Evolutionary conservation across 2,888 invertebrate genomes (phyloP).

Genomic region (Gryllus longicercus): DNA sequence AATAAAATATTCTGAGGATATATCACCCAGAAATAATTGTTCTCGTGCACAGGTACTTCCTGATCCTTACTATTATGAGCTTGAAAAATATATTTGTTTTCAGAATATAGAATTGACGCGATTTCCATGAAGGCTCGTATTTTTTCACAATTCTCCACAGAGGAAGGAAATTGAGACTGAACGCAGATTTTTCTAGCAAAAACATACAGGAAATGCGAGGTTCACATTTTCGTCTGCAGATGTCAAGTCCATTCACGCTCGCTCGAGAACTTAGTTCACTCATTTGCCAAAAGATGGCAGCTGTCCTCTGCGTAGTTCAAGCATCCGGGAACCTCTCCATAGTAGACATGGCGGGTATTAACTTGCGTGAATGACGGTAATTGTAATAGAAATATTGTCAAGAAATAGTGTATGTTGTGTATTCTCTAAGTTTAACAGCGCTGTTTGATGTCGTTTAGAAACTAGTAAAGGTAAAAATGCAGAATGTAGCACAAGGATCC

Average conservation of each 20-base stretch:
- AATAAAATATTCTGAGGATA: too few relatives aligned
- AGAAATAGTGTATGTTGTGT: conserved; percentile 45
- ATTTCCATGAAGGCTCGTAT: too few relatives aligned
- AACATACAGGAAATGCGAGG: not conserved
- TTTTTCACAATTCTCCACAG: too few relatives aligned
- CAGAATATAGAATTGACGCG: too few relatives aligned
- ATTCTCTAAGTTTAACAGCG: conserved; percentile 43
- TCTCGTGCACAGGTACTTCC: too few relatives aligned
- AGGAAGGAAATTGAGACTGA: too few relatives aligned
- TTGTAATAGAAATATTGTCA: conserved; percentile 44
- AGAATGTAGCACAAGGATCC: conserved; percentile 80
- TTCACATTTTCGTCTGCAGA: conserved; percentile 17
- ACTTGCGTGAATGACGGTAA: conserved; percentile 51
- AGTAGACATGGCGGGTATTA: conserved; percentile 77
- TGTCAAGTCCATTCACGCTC: not conserved
- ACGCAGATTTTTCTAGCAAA: too few relatives aligned
- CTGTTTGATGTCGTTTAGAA: conserved; percentile 52
- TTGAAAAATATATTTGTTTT: too few relatives aligned
- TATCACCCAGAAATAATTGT: too few relatives aligned
- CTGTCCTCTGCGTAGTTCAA: conserved; percentile 43
- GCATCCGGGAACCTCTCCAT: conserved; percentile 65
- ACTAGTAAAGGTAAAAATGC: conserved; percentile 76
- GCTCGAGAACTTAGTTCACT: not conserved
- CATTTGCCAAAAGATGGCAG: conserved; percentile 29
- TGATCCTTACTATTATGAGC: too few relatives aligned